A percentile compares a stretch with the other conserved stretches of the same genome.
Evolutionary conservation across 1,140 invertebrate genomes (phyloP).

Genomic region (Zaprionus tsacasi): DNA sequence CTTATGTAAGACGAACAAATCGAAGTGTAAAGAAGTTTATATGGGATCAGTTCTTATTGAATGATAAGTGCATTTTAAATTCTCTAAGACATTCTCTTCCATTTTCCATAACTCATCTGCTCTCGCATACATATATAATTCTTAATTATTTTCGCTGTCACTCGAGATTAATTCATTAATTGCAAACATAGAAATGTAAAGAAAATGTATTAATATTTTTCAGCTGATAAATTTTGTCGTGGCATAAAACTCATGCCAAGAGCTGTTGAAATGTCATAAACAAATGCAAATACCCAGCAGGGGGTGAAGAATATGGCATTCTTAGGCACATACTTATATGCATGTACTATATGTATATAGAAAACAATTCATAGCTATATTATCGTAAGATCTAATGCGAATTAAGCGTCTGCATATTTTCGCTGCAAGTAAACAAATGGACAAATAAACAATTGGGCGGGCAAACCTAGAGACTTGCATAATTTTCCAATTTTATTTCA

Average conservation of each 20-base stretch:
- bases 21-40: background rate
- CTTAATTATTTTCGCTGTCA: conserved; percentile 58
- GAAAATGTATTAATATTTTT: conserved; percentile 41
- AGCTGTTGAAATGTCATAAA: conserved; percentile 52
- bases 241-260: conserved; percentile 25
- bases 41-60: conserved; percentile 21
- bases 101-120: background rate
- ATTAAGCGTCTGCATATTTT: conserved; percentile 69
- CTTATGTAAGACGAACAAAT: conserved; percentile 21
- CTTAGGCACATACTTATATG: background rate
- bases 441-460: conserved; percentile 30
- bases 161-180: conserved; percentile 67
- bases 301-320: background rate
- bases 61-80: background rate
- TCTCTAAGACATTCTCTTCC: background rate
- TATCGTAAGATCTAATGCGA: conserved; percentile 42
- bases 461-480: conserved; percentile 37
- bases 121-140: conserved; percentile 54
- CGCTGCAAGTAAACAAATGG: conserved; percentile 60
- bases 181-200: conserved; percentile 27
- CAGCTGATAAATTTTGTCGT: conserved; percentile 21
- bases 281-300: conserved; percentile 27
- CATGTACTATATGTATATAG: conserved; percentile 2
- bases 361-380: background rate
- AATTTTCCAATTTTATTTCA: conserved; percentile 64